These are phyloP conservation scores for Mus spicilegus DNA, from an alignment of 2,113 vertebrate genomes.

Conservation along the genomic window DNA sequence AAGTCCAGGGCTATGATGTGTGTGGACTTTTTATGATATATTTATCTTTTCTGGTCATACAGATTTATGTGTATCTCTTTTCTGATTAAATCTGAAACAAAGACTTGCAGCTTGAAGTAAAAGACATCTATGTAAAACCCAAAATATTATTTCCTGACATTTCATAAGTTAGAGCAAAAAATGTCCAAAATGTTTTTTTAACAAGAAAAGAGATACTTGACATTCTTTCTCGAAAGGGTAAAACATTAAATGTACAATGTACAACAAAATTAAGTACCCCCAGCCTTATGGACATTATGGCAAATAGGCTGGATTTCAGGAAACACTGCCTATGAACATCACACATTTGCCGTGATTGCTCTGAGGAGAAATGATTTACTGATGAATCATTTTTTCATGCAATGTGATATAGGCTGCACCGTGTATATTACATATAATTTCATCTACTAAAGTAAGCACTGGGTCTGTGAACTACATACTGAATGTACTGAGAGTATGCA, in stretches of 20 bases:
- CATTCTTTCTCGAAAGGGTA: conserved; percentile 48
- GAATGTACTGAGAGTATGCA: background rate
- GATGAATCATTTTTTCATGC: conserved; percentile 19
- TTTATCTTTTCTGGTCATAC: conserved; percentile 80
- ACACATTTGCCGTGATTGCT: conserved; percentile 22
- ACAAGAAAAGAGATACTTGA: conserved; percentile 3
- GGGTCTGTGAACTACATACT: background rate
- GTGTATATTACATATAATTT: background rate
- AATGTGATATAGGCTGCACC: background rate
- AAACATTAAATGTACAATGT: conserved; percentile 71
- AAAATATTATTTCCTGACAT: conserved; percentile 16
- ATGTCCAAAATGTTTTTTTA: background rate
- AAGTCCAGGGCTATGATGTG: conserved; percentile 78
- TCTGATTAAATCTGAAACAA: conserved; percentile 76
- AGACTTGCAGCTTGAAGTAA: conserved; percentile 72
- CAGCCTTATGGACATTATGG: conserved; percentile 33
- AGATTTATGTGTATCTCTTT: conserved; percentile 81
- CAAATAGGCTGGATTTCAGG: conserved; percentile 47
- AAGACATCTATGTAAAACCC: conserved; percentile 41
- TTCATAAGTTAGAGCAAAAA: conserved; percentile 62
- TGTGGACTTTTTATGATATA: conserved; percentile 84
- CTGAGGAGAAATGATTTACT: conserved; percentile 43
- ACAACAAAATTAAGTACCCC: background rate
- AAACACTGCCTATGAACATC: conserved; percentile 42
- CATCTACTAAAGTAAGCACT: background rate